Percentiles rank a stretch among this genome's conserved stretches.
Evolutionary conservation across 2,888 invertebrate genomes (phyloP).

Genomic region (Cantharis nigra): DNA sequence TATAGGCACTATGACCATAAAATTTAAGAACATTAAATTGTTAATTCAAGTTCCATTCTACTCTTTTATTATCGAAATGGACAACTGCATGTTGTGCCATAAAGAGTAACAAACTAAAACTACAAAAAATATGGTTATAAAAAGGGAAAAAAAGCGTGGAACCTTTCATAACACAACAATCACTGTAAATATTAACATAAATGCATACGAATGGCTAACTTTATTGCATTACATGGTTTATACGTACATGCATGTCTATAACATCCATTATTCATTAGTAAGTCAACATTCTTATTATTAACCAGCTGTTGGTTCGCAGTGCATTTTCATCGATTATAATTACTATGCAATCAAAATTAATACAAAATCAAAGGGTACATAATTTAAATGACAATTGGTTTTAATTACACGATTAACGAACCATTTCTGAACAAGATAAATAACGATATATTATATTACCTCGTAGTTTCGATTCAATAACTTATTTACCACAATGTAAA

Average conservation of each 20-base stretch:
- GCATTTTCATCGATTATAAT: background rate
- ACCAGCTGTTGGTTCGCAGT: background rate
- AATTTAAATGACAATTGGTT: background rate
- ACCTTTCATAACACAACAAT: background rate
- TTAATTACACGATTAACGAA: background rate
- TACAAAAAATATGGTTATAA: background rate
- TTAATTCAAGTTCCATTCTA: background rate
- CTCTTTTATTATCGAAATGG: background rate
- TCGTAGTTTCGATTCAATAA: background rate
- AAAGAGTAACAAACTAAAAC: background rate
- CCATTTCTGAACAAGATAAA: background rate
- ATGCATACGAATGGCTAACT: background rate
- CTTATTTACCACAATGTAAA: background rate
- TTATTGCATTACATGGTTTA: background rate
- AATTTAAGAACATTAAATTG: background rate
- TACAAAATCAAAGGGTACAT: background rate
- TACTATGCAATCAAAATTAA: background rate
- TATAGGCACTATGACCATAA: background rate
- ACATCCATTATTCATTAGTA: background rate
- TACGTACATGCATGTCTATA: background rate
- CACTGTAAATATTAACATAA: background rate
- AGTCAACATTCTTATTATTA: background rate
- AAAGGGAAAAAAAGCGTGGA: background rate
- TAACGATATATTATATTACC: background rate
- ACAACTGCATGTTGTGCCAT: background rate